Evolutionary conservation across 2,113 vertebrate species (phyloP).

Genomic region (Motacilla tschutschensis): DNA sequence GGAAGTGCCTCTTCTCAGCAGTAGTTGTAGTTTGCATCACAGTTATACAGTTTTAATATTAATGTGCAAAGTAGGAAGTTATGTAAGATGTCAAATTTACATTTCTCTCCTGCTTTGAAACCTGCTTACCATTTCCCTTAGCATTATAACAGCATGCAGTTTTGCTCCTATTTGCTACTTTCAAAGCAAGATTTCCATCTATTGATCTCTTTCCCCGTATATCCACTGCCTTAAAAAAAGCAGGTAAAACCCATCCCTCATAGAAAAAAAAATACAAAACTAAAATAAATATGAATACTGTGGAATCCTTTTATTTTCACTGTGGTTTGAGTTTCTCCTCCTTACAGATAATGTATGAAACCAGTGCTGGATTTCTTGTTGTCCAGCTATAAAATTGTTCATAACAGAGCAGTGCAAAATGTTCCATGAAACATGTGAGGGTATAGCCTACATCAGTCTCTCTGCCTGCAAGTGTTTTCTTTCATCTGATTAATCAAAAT

Average conservation of each 20-base stretch:
- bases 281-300: not conserved
- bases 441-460: not conserved
- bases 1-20: not conserved
- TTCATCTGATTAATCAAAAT: conserved; percentile 9
- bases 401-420: not conserved
- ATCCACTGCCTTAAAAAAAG: not conserved
- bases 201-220: not conserved
- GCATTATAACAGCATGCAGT: not conserved
- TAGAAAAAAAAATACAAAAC: not conserved
- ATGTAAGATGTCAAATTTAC: not conserved
- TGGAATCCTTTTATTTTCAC: not conserved
- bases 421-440: not conserved
- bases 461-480: not conserved
- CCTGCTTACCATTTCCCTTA: not conserved
- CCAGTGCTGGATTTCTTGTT: not conserved
- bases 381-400: not conserved
- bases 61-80: not conserved
- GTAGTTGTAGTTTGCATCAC: not conserved
- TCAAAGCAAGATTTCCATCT: not conserved
- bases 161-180: not conserved
- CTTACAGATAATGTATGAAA: not conserved
- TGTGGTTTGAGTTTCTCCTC: not conserved
- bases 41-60: not conserved
- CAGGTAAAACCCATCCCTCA: not conserved
- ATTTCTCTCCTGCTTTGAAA: not conserved